Percentiles rank a stretch among this genome's conserved stretches.
phyloP scores from a whole-genome alignment of 1,140 invertebrate species.

The Brachionus asplanchnoidis region DNA sequence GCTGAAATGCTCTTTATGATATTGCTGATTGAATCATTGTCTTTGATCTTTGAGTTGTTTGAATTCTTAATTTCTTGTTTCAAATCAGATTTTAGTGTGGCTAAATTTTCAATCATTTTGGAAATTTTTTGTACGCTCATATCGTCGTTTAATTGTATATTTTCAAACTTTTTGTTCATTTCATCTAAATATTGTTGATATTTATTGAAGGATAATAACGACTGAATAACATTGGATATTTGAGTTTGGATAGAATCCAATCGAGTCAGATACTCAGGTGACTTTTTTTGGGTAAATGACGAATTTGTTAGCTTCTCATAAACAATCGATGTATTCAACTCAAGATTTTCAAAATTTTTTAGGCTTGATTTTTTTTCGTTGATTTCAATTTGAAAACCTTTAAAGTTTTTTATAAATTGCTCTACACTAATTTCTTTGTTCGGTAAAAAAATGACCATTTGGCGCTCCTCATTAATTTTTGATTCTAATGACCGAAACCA shows the following conservation, averaged over 20 bases:
- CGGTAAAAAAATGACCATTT: neutral
- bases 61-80: neutral
- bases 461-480: neutral
- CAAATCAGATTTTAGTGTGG: neutral
- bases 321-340: neutral
- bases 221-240: neutral
- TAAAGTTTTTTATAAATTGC: neutral
- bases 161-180: neutral
- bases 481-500: neutral
- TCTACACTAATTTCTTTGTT: neutral
- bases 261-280: neutral
- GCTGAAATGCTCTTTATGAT: neutral
- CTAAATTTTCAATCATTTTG: neutral
- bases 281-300: neutral
- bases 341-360: neutral
- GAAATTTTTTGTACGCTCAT: neutral
- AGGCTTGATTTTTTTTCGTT: neutral
- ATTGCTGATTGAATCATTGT: neutral
- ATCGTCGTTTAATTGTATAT: neutral
- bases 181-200: neutral
- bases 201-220: neutral
- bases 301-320: neutral
- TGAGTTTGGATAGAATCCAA: neutral
- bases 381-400: neutral
- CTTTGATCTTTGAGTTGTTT: neutral